Evolutionary conservation across 2,113 vertebrate genomes (phyloP).

Genomic region (Leptodactylus fuscus): DNA sequence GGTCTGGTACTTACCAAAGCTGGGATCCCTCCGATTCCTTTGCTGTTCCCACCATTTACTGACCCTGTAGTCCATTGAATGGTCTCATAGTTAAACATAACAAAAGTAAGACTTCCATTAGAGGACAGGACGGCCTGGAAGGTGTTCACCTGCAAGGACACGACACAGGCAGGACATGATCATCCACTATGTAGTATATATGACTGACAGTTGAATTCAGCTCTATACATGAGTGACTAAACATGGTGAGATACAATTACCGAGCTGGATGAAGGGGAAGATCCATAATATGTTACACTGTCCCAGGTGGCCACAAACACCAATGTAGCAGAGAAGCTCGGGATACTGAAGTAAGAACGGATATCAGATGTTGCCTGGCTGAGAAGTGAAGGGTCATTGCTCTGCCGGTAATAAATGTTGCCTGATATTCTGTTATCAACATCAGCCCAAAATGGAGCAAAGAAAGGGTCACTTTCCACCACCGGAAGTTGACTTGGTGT

Average conservation of each 20-base stretch:
- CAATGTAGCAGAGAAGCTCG: conserved; percentile 59
- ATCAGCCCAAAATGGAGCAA: conserved; percentile 70
- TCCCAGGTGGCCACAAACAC: conserved; percentile 78
- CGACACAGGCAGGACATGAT: neutral
- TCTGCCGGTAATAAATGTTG: conserved; percentile 66
- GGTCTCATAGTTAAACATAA: conserved; percentile 69
- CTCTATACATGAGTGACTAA: no score
- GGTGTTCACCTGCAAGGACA: conserved; percentile 62
- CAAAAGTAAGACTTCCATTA: conserved; percentile 63
- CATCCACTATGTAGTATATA: no score
- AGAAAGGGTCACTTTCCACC: conserved; percentile 61
- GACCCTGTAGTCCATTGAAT: conserved; percentile 60
- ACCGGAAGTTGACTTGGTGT: conserved; percentile 59
- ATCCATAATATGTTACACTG: conserved; percentile 57
- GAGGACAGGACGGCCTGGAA: conserved; percentile 70
- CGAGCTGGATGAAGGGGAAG: neutral
- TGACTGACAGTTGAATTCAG: no score
- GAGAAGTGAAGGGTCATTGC: neutral
- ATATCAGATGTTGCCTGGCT: conserved; percentile 64
- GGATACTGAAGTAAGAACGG: conserved; percentile 62
- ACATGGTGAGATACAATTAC: neutral
- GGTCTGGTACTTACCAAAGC: neutral
- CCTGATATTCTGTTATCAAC: conserved; percentile 65
- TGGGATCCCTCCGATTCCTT: neutral
- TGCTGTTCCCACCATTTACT: no score